These are phyloP conservation scores for Stenopsyche tienmushanensis DNA, from an alignment of 1,140 invertebrate species.

Conservation along the genomic window DNA sequence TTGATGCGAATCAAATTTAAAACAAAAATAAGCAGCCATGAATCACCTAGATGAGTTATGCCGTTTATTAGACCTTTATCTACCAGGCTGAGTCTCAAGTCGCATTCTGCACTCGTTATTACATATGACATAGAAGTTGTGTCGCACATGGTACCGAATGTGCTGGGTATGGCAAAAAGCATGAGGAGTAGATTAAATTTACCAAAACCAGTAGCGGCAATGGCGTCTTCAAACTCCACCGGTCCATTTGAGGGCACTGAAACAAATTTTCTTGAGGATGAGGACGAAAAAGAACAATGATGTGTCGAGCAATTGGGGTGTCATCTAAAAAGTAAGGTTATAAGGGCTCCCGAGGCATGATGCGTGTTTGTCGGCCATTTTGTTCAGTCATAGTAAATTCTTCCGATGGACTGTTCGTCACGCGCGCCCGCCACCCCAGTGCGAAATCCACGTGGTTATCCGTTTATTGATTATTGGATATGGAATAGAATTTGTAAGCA, in stretches of 20 bases:
- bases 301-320: too few relatives aligned
- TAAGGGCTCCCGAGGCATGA: too few relatives aligned
- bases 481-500: too few relatives aligned
- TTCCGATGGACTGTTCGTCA: too few relatives aligned
- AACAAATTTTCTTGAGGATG: too few relatives aligned
- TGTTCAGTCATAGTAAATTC: too few relatives aligned
- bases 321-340: too few relatives aligned
- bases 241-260: conserved; percentile 31
- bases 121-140: conserved; percentile 65
- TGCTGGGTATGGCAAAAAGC: conserved; percentile 60
- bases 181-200: conserved; percentile 67
- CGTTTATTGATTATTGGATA: too few relatives aligned
- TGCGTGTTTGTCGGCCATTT: too few relatives aligned
- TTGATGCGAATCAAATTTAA: background rate
- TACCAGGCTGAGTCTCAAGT: conserved; percentile 62
- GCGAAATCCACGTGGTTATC: too few relatives aligned
- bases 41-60: conserved; percentile 43
- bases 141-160: conserved; percentile 64
- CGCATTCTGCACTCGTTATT: conserved; percentile 69
- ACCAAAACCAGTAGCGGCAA: conserved; percentile 61
- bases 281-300: too few relatives aligned
- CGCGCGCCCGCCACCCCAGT: too few relatives aligned
- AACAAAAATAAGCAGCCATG: background rate
- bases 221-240: conserved; percentile 64
- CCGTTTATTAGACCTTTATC: conserved; percentile 71